Base-by-base conservation (phyloP, 1,140 invertebrate genomes). In the Sitobion miscanthi region DNA sequence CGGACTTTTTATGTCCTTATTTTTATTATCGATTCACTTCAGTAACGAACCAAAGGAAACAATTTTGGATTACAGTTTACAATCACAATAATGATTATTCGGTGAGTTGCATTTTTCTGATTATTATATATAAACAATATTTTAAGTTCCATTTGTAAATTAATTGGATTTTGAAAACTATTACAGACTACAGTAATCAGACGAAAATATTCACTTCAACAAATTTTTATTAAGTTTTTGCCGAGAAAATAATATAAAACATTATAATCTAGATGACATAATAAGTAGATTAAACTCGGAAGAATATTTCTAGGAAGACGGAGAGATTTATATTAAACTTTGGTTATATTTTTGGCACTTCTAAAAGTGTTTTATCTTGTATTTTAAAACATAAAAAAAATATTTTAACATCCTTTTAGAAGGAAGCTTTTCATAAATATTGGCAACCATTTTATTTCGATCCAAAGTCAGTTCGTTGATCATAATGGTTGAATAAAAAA, bases 331-430 rank as follows among this genome's bases (percentile, higher is more conserved):
- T n/a, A 77, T 30, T 77, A n/a, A n/a, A 77, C 30, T 77, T 77
- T 77, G 30, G 62, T 77, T n/a, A n/a, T n/a, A n/a, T 77, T 77
- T 77, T 77, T 77, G 62, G 30, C 62, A 77, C 62, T n/a, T 77
- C 17, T 77, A 77, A 77, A 77, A 77, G n/a, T 77, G 30, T 77
- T 77, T 77, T 77, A 77, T n/a, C 62, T 77, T 77, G n/a, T 77
- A n/a, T 77, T 77, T 77, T n/a, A 77, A 77, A 17, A 77, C 14
- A 77, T 20, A 77, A 17, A 77, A 69, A 62, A 69, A n/a, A n/a
- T 62, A 77, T 77, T 77, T 77, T n/a, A 77, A 77, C 30, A 77
- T 77, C 4, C 14, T n/a, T n/a, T 77, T 77, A 77, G 62, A 35
- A n/a, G 14, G 1, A 35, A 77, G 62, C 30, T 77, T 77, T 4